Conservation (phyloP, 1,140 invertebrate genomes). For the Oryzaephilus surinamensis region DNA sequence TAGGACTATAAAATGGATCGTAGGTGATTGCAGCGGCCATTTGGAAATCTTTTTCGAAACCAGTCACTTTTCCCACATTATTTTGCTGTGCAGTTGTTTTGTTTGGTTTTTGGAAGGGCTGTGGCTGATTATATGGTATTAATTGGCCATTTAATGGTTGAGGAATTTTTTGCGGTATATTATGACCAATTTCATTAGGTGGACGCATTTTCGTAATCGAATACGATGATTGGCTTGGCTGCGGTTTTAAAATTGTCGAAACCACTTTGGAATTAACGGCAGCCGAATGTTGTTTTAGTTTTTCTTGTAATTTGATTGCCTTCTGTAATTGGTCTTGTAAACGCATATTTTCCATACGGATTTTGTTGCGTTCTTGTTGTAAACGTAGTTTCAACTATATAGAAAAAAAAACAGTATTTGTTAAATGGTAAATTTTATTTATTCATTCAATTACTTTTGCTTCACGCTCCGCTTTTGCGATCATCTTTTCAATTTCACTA, state of each 20-base stretch:
- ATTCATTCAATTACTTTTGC: constrained; percentile 39
- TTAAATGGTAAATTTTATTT: not conserved
- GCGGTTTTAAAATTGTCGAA: too few relatives aligned
- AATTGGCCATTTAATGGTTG: constrained; percentile 4
- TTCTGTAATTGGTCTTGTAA: constrained; percentile 33
- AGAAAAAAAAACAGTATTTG: constrained; percentile 10
- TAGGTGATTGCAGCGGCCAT: constrained; percentile 30
- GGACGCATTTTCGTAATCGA: constrained; percentile 10
- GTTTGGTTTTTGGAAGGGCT: not conserved
- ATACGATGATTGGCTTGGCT: constrained; percentile 3
- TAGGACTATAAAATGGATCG: constrained; percentile 69
- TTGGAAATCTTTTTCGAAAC: constrained; percentile 13
- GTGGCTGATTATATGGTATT: constrained; percentile 3
- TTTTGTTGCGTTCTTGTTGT: too few relatives aligned
- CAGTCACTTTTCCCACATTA: not conserved
- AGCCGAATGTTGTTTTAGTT: constrained; percentile 28
- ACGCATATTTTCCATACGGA: constrained; percentile 28
- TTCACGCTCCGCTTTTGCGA: constrained; percentile 43
- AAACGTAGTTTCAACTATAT: constrained; percentile 33
- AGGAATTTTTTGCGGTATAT: too few relatives aligned
- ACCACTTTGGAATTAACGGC: too few relatives aligned
- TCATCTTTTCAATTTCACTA: constrained; percentile 30
- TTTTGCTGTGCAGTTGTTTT: not conserved
- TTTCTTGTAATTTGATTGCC: constrained; percentile 31
- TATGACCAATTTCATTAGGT: constrained; percentile 2